phyloP scores from a whole-genome alignment of 2,888 invertebrate species.

The Periphyllus acericola region DNA sequence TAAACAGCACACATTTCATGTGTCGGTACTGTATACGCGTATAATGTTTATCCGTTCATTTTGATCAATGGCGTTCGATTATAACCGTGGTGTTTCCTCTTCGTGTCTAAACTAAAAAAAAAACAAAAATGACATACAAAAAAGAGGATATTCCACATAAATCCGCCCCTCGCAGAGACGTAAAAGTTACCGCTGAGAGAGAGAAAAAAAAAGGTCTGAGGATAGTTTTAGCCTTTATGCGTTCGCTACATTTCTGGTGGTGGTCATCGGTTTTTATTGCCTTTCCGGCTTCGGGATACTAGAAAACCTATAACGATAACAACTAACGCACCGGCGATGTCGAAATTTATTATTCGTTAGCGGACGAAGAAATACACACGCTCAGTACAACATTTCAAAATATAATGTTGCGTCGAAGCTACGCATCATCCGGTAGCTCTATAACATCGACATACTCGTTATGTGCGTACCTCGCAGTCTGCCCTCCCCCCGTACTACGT shows the following conservation, averaged over 20 bases:
- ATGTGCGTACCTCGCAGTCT: no score
- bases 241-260: conserved; percentile 16
- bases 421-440: no score
- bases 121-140: neutral
- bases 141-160: conserved; percentile 33
- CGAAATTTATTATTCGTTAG: conserved; percentile 24
- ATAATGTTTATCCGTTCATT: neutral
- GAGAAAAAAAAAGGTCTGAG: conserved; percentile 5
- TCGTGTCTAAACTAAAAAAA: conserved; percentile 6
- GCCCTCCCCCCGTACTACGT: no score
- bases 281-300: conserved; percentile 20
- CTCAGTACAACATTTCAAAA: neutral
- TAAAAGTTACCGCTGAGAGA: conserved; percentile 6
- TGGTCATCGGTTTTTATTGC: conserved; percentile 52
- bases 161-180: neutral
- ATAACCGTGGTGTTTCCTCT: neutral
- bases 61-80: conserved; percentile 12
- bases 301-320: conserved; percentile 8
- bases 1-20: neutral
- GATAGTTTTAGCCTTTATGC: conserved; percentile 20
- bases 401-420: neutral
- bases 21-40: neutral
- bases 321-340: conserved; percentile 2
- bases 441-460: no score
- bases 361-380: neutral